Evolutionary conservation across 92 coral and sea anemone genomes (phyloP), one percentile per base, ranked within the genome.

Genomic region (Umimayanthus chanpuru): DNA sequence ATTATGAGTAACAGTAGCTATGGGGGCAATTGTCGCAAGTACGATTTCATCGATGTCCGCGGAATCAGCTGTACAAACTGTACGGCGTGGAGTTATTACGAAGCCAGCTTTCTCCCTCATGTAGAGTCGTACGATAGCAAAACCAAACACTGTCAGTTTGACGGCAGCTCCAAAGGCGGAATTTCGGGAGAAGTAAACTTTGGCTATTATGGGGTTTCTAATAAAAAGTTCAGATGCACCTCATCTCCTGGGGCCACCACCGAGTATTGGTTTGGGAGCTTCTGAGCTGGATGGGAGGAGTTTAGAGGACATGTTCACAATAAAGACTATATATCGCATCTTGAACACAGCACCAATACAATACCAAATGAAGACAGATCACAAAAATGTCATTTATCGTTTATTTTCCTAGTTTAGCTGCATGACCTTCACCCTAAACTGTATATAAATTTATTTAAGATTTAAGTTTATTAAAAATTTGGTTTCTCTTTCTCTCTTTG

Each of bases 231-330:
- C 84, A 82, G 85, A 9, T 90, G 92, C 68, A 75, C 85, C 78
- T 73, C 89, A 39, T 64, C 77, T 16, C 72, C 65, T 4, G 38
- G 74, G 76, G 88, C 92, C 3, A 85, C 92, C 0, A 90, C 89
- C 4, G 89, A 85, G 81, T 85, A 56, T 41, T 90, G 92, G 92
- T 79, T 90, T 79, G 89, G 92, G 4, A 86, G 79, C n/a, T 75
- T 55, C 77, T 74, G 66, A 86, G 9, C 3, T 15, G 14, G 36
- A 68, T 26, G 23, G 67, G 5, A 16, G n/a, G 67, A 16, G 25
- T 18, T 18, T 20, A 6, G 26, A 61, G 68, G 68, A 61, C 26
- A 12, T 1, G 58, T 14, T 53, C 20, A 7, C 11, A 4, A 53
- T 53, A 53, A 2, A 53, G 1, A 15, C 58, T 53, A 11, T 53